A percentile compares a stretch with the other conserved stretches of the same genome.
Conservation (phyloP, 2,113 vertebrate genomes). For the Regulus satrapa region DNA sequence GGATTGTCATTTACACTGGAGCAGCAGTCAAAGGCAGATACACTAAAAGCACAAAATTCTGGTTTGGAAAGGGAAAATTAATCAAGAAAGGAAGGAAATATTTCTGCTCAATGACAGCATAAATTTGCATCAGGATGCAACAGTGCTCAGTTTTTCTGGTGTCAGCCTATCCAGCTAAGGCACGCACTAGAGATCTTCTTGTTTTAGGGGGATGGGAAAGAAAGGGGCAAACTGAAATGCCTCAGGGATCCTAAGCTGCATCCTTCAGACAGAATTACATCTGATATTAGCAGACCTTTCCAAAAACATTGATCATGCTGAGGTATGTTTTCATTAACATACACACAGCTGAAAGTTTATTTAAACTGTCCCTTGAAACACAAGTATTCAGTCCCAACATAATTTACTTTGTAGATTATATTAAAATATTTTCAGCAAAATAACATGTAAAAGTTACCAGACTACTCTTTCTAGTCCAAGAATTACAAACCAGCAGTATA, state of each 20-base stretch:
- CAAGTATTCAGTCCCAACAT: not conserved
- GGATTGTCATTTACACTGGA: not conserved
- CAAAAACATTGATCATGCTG: not conserved
- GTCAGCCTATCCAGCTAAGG: not conserved
- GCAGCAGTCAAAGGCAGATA: not conserved
- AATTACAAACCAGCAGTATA: not conserved
- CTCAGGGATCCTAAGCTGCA: not conserved
- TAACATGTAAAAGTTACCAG: not conserved
- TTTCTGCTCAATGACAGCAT: not conserved
- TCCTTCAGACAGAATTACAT: not conserved
- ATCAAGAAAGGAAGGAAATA: not conserved
- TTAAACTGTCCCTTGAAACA: not conserved
- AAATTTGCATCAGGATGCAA: not conserved
- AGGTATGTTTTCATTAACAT: not conserved
- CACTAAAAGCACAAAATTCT: not conserved
- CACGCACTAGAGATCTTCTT: not conserved
- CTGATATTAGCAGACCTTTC: not conserved
- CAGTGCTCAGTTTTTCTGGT: not conserved
- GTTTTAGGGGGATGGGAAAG: not conserved
- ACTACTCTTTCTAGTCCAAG: not conserved
- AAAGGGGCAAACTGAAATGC: not conserved
- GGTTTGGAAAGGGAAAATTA: not conserved
- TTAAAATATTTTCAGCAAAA: not conserved
- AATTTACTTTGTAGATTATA: not conserved
- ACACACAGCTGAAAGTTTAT: not conserved